Evolutionary conservation across 2,113 vertebrate species (phyloP).

Genomic region (Felis chaus): DNA sequence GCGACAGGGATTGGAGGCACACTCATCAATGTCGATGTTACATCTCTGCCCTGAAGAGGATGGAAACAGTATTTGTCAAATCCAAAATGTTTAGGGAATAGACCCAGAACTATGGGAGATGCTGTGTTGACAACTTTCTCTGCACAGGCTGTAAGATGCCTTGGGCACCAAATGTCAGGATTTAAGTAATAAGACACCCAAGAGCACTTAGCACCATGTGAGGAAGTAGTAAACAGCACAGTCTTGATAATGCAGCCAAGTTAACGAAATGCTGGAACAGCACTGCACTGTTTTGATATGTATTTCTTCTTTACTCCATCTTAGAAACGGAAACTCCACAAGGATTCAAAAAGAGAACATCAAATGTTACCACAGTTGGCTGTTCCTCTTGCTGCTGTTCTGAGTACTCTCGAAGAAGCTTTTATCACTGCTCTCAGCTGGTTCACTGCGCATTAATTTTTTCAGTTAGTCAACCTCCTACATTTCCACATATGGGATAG

Average conservation of each 20-base stretch:
- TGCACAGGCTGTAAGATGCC: not conserved
- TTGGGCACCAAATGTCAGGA: not conserved
- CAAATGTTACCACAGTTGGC: not conserved
- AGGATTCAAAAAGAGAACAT: not conserved
- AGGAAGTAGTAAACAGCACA: not conserved
- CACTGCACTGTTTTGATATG: not conserved
- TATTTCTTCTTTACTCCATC: not conserved
- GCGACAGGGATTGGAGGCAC: constrained; percentile 92
- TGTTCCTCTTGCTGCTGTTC: not conserved
- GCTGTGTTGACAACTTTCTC: not conserved
- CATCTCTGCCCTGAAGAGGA: constrained; percentile 88
- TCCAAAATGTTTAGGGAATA: not conserved
- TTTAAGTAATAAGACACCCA: not conserved
- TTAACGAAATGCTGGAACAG: not conserved
- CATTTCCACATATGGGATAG: not conserved
- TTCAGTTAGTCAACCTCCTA: not conserved
- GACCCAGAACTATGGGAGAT: not conserved
- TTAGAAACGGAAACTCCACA: not conserved
- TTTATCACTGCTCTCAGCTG: not conserved
- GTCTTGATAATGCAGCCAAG: not conserved
- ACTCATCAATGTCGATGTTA: constrained; percentile 92
- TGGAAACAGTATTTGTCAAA: not conserved
- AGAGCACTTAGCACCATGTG: not conserved
- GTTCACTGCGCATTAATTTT: not conserved
- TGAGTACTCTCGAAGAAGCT: not conserved